Base-by-base conservation (phyloP, 1,140 invertebrate genomes). In the Psix sp. region DNA sequence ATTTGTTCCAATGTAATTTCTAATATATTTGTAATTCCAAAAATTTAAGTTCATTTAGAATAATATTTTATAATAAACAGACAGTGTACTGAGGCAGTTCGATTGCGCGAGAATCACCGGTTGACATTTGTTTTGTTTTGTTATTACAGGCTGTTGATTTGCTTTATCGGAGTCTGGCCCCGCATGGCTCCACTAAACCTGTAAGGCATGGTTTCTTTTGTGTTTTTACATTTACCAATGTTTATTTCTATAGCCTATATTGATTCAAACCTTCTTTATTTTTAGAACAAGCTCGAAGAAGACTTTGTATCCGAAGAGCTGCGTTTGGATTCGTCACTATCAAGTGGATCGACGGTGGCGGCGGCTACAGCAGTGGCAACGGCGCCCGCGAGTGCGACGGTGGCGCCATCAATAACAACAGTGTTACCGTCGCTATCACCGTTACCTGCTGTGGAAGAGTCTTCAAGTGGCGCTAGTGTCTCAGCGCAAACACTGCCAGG, bases 81-180 rank as follows among this genome's bases (percentile, higher is more conserved):
- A n/a, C n/a, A n/a, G n/a, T n/a, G n/a, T n/a, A n/a, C n/a, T n/a
- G n/a, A n/a, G n/a, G n/a, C n/a, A 71, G 48, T 65, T 65, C 46
- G 59, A 60, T 15, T 36, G 33, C 52, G 59, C 45, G 77, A 75
- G 80, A 77, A 76, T 77, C 82, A 80, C 82, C 82, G 80, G 80
- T 86, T 85, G 83, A 85, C 84, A 84, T 83, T 79, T 84, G 83
- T 85, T 84, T 87, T 83, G 84, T 84, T 80, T 87, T 86, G 77
- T 86, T 83, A 87, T 87, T 87, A 79, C 86, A 87, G 86, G 84
- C 83, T 85, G 85, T 87, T 86, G 86, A 87, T 86, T 85, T 86
- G 81, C 84, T 87, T 86, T 87, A 86, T 86, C 84, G 85, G 82
- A 86, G 83, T 87, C 86, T 86, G 84, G 84, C 84, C 86, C 84